Evolutionary conservation across 1,140 invertebrate genomes (phyloP).

Genomic region (Psilanteris sp.): DNA sequence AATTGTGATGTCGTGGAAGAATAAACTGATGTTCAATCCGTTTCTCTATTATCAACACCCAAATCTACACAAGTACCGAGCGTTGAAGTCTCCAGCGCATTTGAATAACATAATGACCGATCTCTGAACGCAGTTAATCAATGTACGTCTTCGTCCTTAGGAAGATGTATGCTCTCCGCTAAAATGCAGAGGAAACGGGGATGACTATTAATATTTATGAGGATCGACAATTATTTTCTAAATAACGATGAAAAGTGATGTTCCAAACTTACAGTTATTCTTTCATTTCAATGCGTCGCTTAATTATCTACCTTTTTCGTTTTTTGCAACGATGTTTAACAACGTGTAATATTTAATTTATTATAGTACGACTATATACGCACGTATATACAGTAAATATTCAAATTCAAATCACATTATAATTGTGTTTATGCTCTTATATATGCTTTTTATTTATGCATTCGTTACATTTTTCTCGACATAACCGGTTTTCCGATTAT

Average conservation of each 20-base stretch:
- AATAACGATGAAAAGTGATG: conserved; percentile 33
- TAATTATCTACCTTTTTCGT: too few relatives aligned
- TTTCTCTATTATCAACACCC: conserved; percentile 29
- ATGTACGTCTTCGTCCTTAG: conserved; percentile 49
- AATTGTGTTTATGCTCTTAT: too few relatives aligned
- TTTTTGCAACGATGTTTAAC: too few relatives aligned
- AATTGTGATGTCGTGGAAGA: conserved; percentile 6
- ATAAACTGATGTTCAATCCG: conserved; percentile 16
- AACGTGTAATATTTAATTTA: too few relatives aligned
- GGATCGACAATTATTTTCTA: conserved; percentile 43
- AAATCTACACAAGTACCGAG: conserved; percentile 43
- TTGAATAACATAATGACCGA: conserved; percentile 62
- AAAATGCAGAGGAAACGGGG: conserved; percentile 28
- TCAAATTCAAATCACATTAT: too few relatives aligned
- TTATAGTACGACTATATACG: too few relatives aligned
- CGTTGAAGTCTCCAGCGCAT: conserved; percentile 52
- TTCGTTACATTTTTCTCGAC: too few relatives aligned
- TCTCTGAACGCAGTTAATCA: conserved; percentile 54
- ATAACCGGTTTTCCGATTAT: too few relatives aligned
- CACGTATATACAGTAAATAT: too few relatives aligned
- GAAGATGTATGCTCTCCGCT: conserved; percentile 40
- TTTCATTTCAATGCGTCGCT: too few relatives aligned
- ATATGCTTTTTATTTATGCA: too few relatives aligned
- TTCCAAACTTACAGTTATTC: too few relatives aligned
- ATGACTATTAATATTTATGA: conserved; percentile 50